Evolutionary conservation across 2,113 vertebrate genomes (phyloP).

Genomic region (Trinectes maculatus): DNA sequence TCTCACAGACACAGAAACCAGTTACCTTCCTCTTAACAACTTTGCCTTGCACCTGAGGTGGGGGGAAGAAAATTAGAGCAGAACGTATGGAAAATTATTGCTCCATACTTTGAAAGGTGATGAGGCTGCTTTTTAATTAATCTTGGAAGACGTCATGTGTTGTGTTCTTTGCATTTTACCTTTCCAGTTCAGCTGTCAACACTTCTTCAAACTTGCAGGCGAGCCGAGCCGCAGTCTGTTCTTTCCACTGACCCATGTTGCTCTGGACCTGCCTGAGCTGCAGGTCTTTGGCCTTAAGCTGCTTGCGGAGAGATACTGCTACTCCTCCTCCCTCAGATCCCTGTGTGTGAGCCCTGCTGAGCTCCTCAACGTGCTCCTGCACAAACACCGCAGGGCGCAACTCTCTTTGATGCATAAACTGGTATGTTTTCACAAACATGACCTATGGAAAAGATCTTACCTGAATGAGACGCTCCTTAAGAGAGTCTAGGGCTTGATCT

Average conservation of each 20-base stretch:
- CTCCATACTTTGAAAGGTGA: not conserved
- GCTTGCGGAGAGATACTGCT: constrained; percentile 64
- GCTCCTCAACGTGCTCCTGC: constrained; percentile 84
- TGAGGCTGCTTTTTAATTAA: not conserved
- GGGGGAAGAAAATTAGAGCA: constrained; percentile 43
- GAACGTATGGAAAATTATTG: not conserved
- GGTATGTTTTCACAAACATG: not conserved
- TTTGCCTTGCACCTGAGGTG: constrained; percentile 80
- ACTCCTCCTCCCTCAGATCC: constrained; percentile 46
- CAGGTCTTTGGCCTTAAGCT: constrained; percentile 77
- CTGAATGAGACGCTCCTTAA: constrained; percentile 75
- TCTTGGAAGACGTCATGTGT: not conserved
- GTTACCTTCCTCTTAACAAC: constrained; percentile 80
- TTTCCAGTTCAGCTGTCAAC: constrained; percentile 77
- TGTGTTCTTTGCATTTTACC: constrained; percentile 56
- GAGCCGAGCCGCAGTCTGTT: constrained; percentile 74
- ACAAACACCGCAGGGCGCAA: not conserved
- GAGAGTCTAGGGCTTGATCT: constrained; percentile 66
- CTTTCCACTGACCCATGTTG: constrained; percentile 80
- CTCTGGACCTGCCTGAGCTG: constrained; percentile 78
- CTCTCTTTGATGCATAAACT: not conserved
- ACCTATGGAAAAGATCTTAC: constrained; percentile 35
- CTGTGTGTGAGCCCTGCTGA: constrained; percentile 63
- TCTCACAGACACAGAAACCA: constrained; percentile 21
- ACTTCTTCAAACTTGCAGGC: constrained; percentile 78